A percentile compares a stretch with the other conserved stretches of the same genome.
phyloP scores from a whole-genome alignment of 2,888 invertebrate genomes.

The Synergus umbraculus region DNA sequence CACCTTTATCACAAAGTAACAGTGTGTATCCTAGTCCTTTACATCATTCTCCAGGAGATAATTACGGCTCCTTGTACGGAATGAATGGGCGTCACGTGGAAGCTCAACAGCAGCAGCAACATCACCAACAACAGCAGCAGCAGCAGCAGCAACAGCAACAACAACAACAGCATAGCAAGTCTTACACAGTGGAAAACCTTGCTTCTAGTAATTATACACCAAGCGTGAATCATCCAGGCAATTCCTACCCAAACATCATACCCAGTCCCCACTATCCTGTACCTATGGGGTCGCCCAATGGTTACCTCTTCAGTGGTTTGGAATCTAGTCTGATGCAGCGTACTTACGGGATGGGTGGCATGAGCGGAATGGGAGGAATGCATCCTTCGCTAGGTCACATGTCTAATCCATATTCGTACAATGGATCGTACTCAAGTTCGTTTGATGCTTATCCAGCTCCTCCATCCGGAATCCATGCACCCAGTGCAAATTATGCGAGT shows the following conservation, averaged over 20 bases:
- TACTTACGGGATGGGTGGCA: constrained; percentile 71
- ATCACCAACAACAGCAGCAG: constrained; percentile 63
- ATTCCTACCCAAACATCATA: constrained; percentile 75
- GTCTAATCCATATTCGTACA: constrained; percentile 72
- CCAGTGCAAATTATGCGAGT: constrained; percentile 84
- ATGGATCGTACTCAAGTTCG: constrained; percentile 73
- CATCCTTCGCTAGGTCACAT: constrained; percentile 68
- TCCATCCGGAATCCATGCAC: constrained; percentile 82
- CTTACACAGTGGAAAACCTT: constrained; percentile 76
- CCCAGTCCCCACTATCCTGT: constrained; percentile 77
- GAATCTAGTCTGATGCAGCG: constrained; percentile 75
- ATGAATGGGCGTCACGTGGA: constrained; percentile 69
- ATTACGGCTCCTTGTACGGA: constrained; percentile 70
- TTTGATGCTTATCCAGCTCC: constrained; percentile 78
- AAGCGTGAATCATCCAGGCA: constrained; percentile 69
- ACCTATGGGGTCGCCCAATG: constrained; percentile 74
- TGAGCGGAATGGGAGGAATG: constrained; percentile 66
- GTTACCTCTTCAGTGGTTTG: constrained; percentile 73
- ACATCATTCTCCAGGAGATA: constrained; percentile 69
- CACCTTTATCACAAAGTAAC: constrained; percentile 67
- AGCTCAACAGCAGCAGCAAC: constrained; percentile 63
- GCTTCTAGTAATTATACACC: constrained; percentile 77
- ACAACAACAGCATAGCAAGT: constrained; percentile 72
- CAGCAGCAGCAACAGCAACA: constrained; percentile 66
- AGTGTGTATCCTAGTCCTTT: constrained; percentile 68